Evolutionary conservation across 2,113 vertebrate genomes (phyloP), one percentile per base, ranked within the genome.

Genomic region (Ursus arctos): DNA sequence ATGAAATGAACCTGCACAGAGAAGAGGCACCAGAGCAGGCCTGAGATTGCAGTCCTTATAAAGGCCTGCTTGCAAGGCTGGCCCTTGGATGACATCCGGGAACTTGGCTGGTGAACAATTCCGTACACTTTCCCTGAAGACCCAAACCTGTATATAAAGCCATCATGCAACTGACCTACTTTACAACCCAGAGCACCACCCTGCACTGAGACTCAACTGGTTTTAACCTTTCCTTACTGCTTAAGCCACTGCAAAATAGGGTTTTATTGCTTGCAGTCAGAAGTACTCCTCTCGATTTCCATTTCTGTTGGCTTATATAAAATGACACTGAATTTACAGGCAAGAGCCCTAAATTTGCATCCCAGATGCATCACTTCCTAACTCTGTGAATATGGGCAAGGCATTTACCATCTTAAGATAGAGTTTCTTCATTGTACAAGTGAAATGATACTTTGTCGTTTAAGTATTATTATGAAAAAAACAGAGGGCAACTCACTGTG

Each of bases 381-480:
- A 85, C 57, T 76, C 13, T 49, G 43, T 63, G 31, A 90, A 33
- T 59, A 53, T 63, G 26, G 19, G 24, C 31, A 57, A 86, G 49
- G 57, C 31, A 57, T 26, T 76, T 40, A 63, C 15, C 69, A 94
- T 63, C 51, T 36, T 18, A 12, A 86, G 28, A 31, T 94, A 19
- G 7, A 94, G 26, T 77, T 93, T 51, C 80, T 63, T 79, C 82
- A 77, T 1, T 63, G 4, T 67, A 53, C 49, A 86, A 96, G 33
- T 82, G 67, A 93, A 96, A 97, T 31, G 18, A 65, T 31, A 96
- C 33, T 33, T n/a, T 51, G 40, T 65, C 59, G 71, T 87, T 89
- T 77, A 92, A 95, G 53, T 14, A 65, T 8, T 69, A 18, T 61
- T 91, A 57, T 59, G 19, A 77, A 93, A 95, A 93, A 93, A 94